Evolutionary conservation across 2,888 invertebrate species (phyloP), one percentile per base, ranked within the genome.

Genomic region (Apoderus coryli): DNA sequence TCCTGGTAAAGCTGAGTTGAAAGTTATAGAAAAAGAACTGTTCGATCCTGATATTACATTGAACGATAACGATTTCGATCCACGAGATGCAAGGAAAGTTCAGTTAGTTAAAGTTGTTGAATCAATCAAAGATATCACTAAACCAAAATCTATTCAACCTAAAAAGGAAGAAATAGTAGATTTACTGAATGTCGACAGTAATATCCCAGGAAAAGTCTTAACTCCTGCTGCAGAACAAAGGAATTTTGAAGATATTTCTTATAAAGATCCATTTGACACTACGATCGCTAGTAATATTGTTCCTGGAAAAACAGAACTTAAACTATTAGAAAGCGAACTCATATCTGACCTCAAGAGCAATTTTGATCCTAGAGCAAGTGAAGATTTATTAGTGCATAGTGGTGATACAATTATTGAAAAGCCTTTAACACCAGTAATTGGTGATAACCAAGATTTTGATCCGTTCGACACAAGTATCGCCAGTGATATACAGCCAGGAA

Each of bases 381-480:
- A 34, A 19, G 49, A 55, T 46, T 34, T 58, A 34, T 39, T 55
- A 40, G 44, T 47, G 31, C 41, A 50, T 37, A 39, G 44, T 27
- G 50, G 48, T 28, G 50, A 50, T 29, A 44, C 44, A 31, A 47
- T 56, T 15, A 44, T 49, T 14, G 50, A 44, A 7, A 59, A 60
- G 41, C 57, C 61, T 3, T 44, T 63, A 27, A 56, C 57, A 14
- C 62, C 62, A 1, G 44, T 50, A 7, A 62, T 25, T 61, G 62
- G 37, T 63, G 63, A 40, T 14, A 42, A 44, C 53, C 63, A 66
- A 31, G 60, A 73, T 41, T 53, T 67, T 16, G 85, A 86, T 63
- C 85, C 85, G 0, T 86, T 86, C 47, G 85, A 86, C 49, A 85
- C 85, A 1, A 81, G 82, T 3, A 77, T 80, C 44, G 81, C 79